Conservation (phyloP, 2,888 invertebrate genomes). For the Pinctada fucata region DNA sequence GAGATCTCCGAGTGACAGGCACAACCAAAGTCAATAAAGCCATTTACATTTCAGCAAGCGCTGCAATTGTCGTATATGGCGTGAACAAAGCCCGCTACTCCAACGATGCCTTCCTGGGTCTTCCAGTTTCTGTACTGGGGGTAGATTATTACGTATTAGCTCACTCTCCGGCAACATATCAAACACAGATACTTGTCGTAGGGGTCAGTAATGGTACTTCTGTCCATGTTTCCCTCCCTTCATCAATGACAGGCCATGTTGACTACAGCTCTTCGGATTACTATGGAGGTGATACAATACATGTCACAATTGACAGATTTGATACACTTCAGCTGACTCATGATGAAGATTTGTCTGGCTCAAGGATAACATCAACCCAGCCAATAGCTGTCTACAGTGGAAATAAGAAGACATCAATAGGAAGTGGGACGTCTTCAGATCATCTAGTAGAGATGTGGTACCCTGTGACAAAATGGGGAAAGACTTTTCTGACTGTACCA, state of each 20-base stretch:
- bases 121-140: background rate
- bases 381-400: conserved; percentile 53
- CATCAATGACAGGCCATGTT: conserved; percentile 31
- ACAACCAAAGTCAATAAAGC: background rate
- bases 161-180: background rate
- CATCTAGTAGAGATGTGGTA: conserved; percentile 66
- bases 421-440: conserved; percentile 52
- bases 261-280: conserved; percentile 46
- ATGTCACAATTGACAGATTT: conserved; percentile 42
- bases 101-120: background rate
- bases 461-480: conserved; percentile 66
- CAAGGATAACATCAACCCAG: conserved; percentile 47
- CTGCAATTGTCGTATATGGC: background rate
- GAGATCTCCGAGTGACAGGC: background rate
- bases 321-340: conserved; percentile 49
- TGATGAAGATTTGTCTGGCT: conserved; percentile 52
- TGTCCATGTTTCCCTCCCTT: conserved; percentile 44
- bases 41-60: background rate
- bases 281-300: conserved; percentile 44
- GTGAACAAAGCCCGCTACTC: background rate
- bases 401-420: conserved; percentile 50
- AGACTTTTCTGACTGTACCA: conserved; percentile 62
- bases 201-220: conserved; percentile 43
- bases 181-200: conserved; percentile 42
- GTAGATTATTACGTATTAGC: background rate